A percentile compares a stretch with the other conserved stretches of the same genome.
These are phyloP conservation scores for Diarsia mendica DNA, from an alignment of 2,888 invertebrate genomes.

Conservation along the genomic window DNA sequence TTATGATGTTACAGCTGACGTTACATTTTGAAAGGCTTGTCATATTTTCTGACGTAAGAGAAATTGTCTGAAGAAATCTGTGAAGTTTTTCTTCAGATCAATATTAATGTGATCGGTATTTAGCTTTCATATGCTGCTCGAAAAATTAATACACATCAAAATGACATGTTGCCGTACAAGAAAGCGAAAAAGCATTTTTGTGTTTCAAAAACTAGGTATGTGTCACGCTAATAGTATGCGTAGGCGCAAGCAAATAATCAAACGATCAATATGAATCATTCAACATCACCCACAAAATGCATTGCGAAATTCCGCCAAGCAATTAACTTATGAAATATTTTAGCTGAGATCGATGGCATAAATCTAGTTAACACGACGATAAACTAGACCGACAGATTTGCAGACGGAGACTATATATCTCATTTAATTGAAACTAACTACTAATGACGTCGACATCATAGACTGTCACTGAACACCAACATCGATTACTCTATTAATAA, in stretches of 20 bases:
- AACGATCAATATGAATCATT: constrained; percentile 24
- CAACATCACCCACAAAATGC: constrained; percentile 5
- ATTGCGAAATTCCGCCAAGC: constrained; percentile 13
- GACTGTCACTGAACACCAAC: constrained; percentile 49
- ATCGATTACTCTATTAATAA: constrained; percentile 66
- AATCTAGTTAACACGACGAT: constrained; percentile 33
- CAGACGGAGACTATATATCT: constrained; percentile 41
- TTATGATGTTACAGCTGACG: constrained; percentile 32
- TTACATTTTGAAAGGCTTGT: constrained; percentile 31
- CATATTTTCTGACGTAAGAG: constrained; percentile 20
- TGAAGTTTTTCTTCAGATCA: constrained; percentile 8
- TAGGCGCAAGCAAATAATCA: constrained; percentile 8
- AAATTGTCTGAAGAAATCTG: background rate
- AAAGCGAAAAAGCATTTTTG: constrained; percentile 15
- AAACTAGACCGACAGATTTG: constrained; percentile 23
- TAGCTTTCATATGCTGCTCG: constrained; percentile 6
- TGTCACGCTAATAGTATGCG: constrained; percentile 12
- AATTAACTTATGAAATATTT: constrained; percentile 44
- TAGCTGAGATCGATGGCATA: constrained; percentile 20
- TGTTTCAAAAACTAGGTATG: background rate
- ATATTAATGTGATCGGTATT: constrained; percentile 6
- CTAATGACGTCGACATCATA: constrained; percentile 48
- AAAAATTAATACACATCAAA: constrained; percentile 21
- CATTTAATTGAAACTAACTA: constrained; percentile 40
- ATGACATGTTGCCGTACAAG: background rate